These are phyloP conservation scores for Sycophila sp. DNA, from an alignment of 1,140 invertebrate species.

Conservation along the genomic window DNA sequence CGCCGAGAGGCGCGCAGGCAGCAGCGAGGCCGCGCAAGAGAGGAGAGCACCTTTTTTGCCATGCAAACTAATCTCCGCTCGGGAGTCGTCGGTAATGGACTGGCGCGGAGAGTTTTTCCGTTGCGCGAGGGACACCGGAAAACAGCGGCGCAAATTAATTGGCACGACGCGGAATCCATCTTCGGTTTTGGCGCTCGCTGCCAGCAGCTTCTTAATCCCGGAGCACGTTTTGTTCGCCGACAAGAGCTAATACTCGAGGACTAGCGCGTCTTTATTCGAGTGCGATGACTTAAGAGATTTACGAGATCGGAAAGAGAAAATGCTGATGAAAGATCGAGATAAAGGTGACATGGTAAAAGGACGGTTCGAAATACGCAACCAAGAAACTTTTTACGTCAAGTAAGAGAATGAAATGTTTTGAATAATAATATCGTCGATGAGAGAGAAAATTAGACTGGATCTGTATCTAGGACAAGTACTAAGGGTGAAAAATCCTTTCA, in stretches of 20 bases:
- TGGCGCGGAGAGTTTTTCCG: background rate
- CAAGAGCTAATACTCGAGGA: slow-evolving; percentile 21
- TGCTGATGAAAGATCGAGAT: too few species aligned
- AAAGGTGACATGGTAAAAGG: too few species aligned
- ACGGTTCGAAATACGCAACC: too few species aligned
- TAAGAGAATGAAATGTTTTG: too few species aligned
- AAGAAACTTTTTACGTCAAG: too few species aligned
- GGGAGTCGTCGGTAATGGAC: background rate
- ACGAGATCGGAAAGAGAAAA: too few species aligned
- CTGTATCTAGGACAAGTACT: too few species aligned
- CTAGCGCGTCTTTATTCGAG: too few species aligned
- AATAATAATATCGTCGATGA: too few species aligned
- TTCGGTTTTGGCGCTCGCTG: slow-evolving; percentile 13
- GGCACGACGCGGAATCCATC: slow-evolving; percentile 27
- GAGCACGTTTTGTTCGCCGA: slow-evolving; percentile 2
- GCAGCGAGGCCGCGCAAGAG: background rate
- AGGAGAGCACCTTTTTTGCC: background rate
- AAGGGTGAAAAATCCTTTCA: too few species aligned
- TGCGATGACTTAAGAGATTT: too few species aligned
- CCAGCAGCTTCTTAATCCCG: background rate
- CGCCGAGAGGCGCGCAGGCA: background rate
- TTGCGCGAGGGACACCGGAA: background rate
- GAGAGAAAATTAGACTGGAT: too few species aligned
- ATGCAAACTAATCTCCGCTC: slow-evolving; percentile 11
- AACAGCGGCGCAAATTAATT: slow-evolving; percentile 15